phyloP scores from a whole-genome alignment of 2,888 invertebrate genomes.

The Heterodera filipjevi region DNA sequence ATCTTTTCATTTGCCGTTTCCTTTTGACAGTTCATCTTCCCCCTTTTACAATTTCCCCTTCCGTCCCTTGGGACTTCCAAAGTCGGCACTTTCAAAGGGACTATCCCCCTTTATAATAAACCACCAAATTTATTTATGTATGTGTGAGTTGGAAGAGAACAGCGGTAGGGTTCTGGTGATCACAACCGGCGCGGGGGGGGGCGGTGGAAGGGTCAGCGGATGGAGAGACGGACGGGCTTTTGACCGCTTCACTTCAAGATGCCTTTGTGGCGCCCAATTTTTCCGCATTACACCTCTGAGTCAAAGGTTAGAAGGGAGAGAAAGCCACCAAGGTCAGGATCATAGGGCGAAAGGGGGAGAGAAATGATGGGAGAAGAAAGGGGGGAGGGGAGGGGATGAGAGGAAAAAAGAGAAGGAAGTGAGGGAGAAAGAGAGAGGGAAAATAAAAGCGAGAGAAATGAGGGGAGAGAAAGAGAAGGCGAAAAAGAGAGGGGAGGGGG shows the following conservation, averaged over 20 bases:
- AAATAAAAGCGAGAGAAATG: no score
- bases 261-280: slow-evolving; percentile 24
- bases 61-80: slow-evolving; percentile 2
- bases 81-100: neutral
- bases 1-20: neutral
- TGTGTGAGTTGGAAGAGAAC: neutral
- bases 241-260: slow-evolving; percentile 8
- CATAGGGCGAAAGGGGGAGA: neutral
- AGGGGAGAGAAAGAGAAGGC: no score
- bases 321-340: slow-evolving; percentile 26
- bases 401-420: no score
- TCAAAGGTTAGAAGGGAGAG: neutral
- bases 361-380: neutral
- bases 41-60: neutral
- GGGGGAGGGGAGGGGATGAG: neutral
- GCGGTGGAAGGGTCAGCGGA: neutral
- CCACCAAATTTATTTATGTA: neutral
- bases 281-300: slow-evolving; percentile 30
- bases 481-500: no score
- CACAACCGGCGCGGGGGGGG: neutral
- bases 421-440: neutral
- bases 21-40: slow-evolving; percentile 12
- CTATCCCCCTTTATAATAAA: neutral
- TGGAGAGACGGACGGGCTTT: neutral
- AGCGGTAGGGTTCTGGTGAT: neutral